phyloP scores from a whole-genome alignment of 30 jellyfish, hydroid and myxozoan genomes.

The Sanderia malayensis region DNA sequence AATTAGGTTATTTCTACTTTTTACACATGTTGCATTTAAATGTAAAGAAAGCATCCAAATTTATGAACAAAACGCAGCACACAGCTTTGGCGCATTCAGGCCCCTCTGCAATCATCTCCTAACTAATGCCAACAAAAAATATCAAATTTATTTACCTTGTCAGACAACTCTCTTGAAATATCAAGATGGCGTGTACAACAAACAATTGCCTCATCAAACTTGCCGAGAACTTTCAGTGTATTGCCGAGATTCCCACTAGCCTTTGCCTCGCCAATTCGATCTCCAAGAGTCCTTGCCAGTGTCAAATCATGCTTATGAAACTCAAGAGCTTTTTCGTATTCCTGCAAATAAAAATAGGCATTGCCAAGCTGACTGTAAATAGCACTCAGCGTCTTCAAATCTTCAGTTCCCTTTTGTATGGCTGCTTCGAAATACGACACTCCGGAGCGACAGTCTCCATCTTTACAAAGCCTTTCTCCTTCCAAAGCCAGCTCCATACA shows the following conservation, averaged over 20 bases:
- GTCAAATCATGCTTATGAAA: constrained; percentile 94
- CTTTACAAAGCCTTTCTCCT: constrained; percentile 89
- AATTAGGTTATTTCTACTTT: no score
- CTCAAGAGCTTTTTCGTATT: constrained; percentile 94
- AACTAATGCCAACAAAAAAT: no score
- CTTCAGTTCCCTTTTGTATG: constrained; percentile 95
- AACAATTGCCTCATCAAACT: constrained; percentile 93
- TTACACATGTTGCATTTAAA: no score
- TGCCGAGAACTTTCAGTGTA: constrained; percentile 92
- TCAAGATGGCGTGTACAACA: constrained; percentile 98
- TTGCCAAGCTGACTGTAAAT: constrained; percentile 96
- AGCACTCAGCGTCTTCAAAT: constrained; percentile 92
- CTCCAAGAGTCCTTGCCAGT: constrained; percentile 95
- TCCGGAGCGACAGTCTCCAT: constrained; percentile 91
- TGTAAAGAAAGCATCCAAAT: no score
- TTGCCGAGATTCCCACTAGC: constrained; percentile 98
- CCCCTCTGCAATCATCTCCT: no score
- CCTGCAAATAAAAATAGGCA: constrained; percentile 96
- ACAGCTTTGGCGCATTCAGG: no score
- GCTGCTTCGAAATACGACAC: constrained; percentile 96
- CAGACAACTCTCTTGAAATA: constrained; percentile 76
- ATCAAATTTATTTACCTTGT: background rate
- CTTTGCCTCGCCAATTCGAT: constrained; percentile 90
- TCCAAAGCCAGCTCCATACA: constrained; percentile 96
- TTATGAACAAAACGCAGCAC: no score